These are phyloP conservation scores for Amazona vittata DNA, from an alignment of 2,113 vertebrate species.

Conservation along the genomic window DNA sequence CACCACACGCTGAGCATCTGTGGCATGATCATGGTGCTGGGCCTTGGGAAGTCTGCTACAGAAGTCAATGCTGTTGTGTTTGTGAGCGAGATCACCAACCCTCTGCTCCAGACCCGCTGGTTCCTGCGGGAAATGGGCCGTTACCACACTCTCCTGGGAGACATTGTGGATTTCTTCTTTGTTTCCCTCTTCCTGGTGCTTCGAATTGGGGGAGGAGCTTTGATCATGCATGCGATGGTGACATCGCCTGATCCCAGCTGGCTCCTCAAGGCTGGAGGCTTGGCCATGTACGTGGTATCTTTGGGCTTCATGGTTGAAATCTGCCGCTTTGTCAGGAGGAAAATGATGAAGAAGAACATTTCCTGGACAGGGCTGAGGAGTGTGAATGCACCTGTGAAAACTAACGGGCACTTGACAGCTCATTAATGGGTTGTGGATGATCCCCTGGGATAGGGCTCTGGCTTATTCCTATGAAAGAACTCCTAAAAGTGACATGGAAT, in stretches of 20 bases:
- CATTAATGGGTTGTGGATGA: neutral
- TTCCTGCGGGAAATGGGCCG: constrained; percentile 82
- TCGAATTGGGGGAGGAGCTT: constrained; percentile 81
- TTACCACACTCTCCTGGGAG: constrained; percentile 74
- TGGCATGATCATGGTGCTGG: constrained; percentile 84
- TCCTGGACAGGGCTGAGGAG: constrained; percentile 17
- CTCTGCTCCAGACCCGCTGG: constrained; percentile 88
- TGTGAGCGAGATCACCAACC: constrained; percentile 89
- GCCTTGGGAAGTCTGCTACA: constrained; percentile 81
- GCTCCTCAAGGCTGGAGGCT: constrained; percentile 84
- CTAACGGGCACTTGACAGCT: constrained; percentile 14
- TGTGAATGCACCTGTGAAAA: neutral
- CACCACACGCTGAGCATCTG: constrained; percentile 88
- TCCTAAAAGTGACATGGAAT: neutral
- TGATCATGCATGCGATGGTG: constrained; percentile 82
- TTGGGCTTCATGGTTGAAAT: constrained; percentile 86
- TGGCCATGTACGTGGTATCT: constrained; percentile 87
- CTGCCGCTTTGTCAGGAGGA: constrained; percentile 78
- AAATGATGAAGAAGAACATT: constrained; percentile 63
- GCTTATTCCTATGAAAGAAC: neutral
- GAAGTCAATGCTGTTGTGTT: constrained; percentile 85
- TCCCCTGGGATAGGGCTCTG: neutral
- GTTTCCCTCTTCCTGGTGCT: constrained; percentile 83
- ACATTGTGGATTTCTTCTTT: constrained; percentile 82
- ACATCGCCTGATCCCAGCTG: constrained; percentile 78